A percentile compares a stretch with the other conserved stretches of the same genome.
Evolutionary conservation across 1,140 invertebrate species (phyloP).

Genomic region (Argopecten irradians): DNA sequence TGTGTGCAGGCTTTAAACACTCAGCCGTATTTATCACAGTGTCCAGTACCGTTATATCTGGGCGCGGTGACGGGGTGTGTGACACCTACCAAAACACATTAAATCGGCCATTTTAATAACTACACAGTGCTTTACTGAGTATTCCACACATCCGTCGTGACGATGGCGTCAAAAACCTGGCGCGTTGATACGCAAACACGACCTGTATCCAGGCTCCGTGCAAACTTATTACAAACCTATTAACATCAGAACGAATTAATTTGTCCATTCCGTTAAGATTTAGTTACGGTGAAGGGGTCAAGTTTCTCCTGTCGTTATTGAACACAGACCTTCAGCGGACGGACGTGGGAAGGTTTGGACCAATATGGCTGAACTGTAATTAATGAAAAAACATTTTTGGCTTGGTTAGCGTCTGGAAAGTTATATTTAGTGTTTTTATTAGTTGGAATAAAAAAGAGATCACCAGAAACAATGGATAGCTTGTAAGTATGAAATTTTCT

Average conservation of each 20-base stretch:
- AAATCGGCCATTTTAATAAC: too few species aligned
- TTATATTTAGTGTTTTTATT: neutral
- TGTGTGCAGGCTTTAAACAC: too few species aligned
- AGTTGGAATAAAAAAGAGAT: neutral
- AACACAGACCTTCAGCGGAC: neutral
- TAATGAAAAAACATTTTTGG: neutral
- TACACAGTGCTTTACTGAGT: neutral
- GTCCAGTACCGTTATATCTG: too few species aligned
- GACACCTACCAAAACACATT: too few species aligned
- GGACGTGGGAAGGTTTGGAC: neutral
- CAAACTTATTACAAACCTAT: neutral
- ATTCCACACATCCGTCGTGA: neutral
- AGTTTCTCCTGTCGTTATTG: neutral
- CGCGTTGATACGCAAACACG: neutral
- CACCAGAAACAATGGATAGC: neutral
- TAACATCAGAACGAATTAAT: constrained; percentile 11
- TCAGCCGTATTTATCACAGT: too few species aligned
- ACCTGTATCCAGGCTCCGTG: neutral
- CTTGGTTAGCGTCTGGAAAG: neutral
- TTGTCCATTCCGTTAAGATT: neutral
- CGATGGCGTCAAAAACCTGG: neutral
- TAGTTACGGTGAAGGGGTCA: neutral
- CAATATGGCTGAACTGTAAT: neutral
- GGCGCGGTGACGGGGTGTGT: too few species aligned
- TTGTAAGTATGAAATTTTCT: neutral